Base-by-base conservation (phyloP, 1,140 invertebrate genomes). In the Octopus sinensis region DNA sequence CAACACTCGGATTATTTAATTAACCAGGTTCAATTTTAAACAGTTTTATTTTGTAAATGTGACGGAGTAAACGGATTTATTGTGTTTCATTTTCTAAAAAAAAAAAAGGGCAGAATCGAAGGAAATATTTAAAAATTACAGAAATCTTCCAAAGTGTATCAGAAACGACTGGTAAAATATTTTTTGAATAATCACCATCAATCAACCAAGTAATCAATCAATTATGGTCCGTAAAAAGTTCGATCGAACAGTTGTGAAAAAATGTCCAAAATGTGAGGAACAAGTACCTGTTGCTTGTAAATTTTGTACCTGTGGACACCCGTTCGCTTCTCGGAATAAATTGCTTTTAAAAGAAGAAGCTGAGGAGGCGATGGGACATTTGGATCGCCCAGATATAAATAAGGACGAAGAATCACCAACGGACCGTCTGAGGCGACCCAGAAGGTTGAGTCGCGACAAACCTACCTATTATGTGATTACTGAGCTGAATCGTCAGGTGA, bases 281-380 rank as follows among this genome's bases (percentile, higher is more conserved):
- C n/a, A 77, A 5, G 76, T 77, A 77, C 76, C 76, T 52, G 76
- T 77, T 51, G 76, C 76, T 77, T 77, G 76, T 53, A 77, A 77
- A 51, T 77, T 77, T 51, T 77, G 76, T 53, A 77, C 76, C 12
- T 77, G 76, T 43, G 76, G 76, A 30, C 76, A 77, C 17, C 76
- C 23, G 23, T 77, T 77, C 52, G 76, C 76, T 6, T 13, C 76
- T 13, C 23, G 52, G 43, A 77, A 77, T 51, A 77, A 77, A 51
- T 43, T 77, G 5, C 76, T 53, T 43, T 51, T 52, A 6, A 77
- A 77, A 51, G 52, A 51, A 77, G 76, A 77, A 77, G 76, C 68
- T 1, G 68, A 73, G 13, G 68, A 73, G 30, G 13, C 68, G 17
- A 73, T 73, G 68, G 68, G 68, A 17, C 68, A 0, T 12, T 17